Conservation (phyloP, 2,888 invertebrate genomes). For the Orthonevra nobilis region DNA sequence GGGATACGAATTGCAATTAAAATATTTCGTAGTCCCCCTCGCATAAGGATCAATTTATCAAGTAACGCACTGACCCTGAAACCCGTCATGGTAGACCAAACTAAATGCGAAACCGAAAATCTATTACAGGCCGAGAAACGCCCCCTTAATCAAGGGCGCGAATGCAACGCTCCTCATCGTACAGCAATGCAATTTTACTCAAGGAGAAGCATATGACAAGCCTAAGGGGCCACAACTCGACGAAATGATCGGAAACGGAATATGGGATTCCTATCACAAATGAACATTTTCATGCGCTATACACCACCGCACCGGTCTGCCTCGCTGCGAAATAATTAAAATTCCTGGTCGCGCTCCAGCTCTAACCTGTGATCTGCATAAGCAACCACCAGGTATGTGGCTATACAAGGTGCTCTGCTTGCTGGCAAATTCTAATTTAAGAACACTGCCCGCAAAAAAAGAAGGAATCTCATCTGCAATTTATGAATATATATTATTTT, state of each 20-base stretch:
- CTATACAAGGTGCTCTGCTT: background rate
- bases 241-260: constrained; percentile 50
- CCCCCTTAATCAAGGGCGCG: constrained; percentile 68
- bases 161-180: constrained; percentile 30
- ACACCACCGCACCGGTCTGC: constrained; percentile 16
- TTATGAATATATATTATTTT: constrained; percentile 57
- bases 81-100: constrained; percentile 24
- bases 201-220: constrained; percentile 57
- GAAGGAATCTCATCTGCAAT: constrained; percentile 34
- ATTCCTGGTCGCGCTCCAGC: constrained; percentile 52
- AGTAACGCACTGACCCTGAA: constrained; percentile 64
- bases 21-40: background rate
- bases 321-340: constrained; percentile 62
- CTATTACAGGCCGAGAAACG: constrained; percentile 69
- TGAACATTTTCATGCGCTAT: constrained; percentile 13
- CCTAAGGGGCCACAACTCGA: constrained; percentile 55
- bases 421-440: constrained; percentile 61
- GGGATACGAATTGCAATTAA: constrained; percentile 51
- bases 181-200: constrained; percentile 42
- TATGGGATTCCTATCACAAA: constrained; percentile 65
- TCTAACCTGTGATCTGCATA: constrained; percentile 66
- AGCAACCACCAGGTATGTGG: constrained; percentile 49
- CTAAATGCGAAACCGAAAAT: constrained; percentile 65
- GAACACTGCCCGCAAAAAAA: constrained; percentile 30
- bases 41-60: constrained; percentile 56